These are phyloP conservation scores for Perca fluviatilis DNA, from an alignment of 2,113 vertebrate genomes.

Conservation along the genomic window DNA sequence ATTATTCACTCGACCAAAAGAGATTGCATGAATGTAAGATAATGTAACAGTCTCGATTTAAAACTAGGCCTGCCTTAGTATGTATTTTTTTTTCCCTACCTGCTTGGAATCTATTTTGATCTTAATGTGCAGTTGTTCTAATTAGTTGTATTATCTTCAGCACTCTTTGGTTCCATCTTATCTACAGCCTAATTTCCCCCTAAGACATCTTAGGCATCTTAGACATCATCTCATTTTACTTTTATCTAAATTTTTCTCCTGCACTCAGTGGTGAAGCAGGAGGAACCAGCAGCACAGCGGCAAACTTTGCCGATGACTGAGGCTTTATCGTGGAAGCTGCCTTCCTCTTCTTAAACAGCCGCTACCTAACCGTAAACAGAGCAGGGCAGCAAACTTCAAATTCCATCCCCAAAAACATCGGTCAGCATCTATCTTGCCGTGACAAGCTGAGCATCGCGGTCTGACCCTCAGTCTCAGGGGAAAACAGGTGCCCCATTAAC, in stretches of 20 bases:
- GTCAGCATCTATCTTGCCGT: constrained; percentile 31
- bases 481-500: constrained; percentile 37
- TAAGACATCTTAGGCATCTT: no score
- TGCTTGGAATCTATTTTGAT: neutral
- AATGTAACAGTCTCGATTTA: no score
- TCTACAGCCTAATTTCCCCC: constrained; percentile 1
- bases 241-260: constrained; percentile 5
- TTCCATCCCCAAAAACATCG: constrained; percentile 39
- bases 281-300: neutral
- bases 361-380: neutral
- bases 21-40: no score
- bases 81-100: neutral
- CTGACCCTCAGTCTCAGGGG: constrained; percentile 24
- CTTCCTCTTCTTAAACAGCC: neutral
- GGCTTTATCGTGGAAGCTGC: neutral
- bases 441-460: constrained; percentile 26
- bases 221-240: no score
- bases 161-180: constrained; percentile 15
- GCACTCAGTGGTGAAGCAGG: neutral
- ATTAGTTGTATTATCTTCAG: constrained; percentile 15
- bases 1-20: no score
- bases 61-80: neutral
- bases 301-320: constrained; percentile 4
- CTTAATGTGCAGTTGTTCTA: neutral
- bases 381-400: constrained; percentile 27